Percentiles rank a stretch among this genome's conserved stretches.
Evolutionary conservation across 2,888 invertebrate species (phyloP).

Genomic region (Eristalis tenax): DNA sequence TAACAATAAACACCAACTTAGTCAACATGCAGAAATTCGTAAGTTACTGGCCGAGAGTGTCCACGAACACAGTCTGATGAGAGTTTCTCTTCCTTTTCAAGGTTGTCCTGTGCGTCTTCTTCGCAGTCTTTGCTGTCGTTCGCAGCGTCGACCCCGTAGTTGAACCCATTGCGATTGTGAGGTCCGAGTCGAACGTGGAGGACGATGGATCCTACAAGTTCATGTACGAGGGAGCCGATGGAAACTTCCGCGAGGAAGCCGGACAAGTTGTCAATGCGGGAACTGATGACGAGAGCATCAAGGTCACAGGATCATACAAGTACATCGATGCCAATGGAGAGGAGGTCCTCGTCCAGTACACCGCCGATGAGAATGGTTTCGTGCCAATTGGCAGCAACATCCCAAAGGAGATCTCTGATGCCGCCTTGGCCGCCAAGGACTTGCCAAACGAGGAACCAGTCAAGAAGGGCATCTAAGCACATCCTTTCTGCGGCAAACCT

Average conservation of each 20-base stretch:
- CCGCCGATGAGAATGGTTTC: slow-evolving; percentile 79
- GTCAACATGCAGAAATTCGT: slow-evolving; percentile 58
- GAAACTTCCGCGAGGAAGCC: slow-evolving; percentile 75
- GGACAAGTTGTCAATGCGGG: slow-evolving; percentile 75
- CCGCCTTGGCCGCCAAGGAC: slow-evolving; percentile 78
- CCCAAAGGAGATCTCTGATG: slow-evolving; percentile 77
- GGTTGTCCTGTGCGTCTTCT: slow-evolving; percentile 45
- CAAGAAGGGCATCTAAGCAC: background rate
- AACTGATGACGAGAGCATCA: slow-evolving; percentile 75
- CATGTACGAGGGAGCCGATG: slow-evolving; percentile 76
- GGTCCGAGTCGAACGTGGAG: slow-evolving; percentile 74
- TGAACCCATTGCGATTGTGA: slow-evolving; percentile 75
- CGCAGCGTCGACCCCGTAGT: slow-evolving; percentile 42
- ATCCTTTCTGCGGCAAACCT: background rate
- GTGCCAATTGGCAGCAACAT: slow-evolving; percentile 78
- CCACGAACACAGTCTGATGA: background rate
- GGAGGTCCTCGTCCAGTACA: slow-evolving; percentile 78
- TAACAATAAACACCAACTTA: slow-evolving; percentile 16
- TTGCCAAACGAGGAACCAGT: slow-evolving; percentile 72
- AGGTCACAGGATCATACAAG: slow-evolving; percentile 78
- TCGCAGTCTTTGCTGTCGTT: slow-evolving; percentile 57
- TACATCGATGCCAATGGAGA: slow-evolving; percentile 76
- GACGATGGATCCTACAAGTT: slow-evolving; percentile 76
- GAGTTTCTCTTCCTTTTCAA: background rate
- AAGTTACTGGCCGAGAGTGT: slow-evolving; percentile 23